Percentiles rank a stretch among this genome's conserved stretches.
Evolutionary conservation across 1,140 invertebrate species (phyloP).

Genomic region (Chironomus striatipennis): DNA sequence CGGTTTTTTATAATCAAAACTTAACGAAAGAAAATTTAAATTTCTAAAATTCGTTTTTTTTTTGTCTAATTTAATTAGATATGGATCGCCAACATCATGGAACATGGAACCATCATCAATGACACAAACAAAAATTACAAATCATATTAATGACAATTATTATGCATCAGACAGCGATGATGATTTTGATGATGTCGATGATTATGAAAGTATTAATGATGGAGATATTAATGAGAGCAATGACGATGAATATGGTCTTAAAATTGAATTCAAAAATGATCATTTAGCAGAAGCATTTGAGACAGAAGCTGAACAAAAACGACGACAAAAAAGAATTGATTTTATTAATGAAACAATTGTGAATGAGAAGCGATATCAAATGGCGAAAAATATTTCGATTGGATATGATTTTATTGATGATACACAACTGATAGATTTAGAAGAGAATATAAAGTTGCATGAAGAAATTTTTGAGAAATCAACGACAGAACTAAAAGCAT

Average conservation of each 20-base stretch:
- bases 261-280: slow-evolving; percentile 71
- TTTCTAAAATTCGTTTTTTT: too few species aligned
- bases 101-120: slow-evolving; percentile 28
- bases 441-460: slow-evolving; percentile 15
- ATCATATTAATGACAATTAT: slow-evolving; percentile 33
- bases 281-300: slow-evolving; percentile 80
- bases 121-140: neutral
- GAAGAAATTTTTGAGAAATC: slow-evolving; percentile 33
- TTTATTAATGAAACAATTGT: slow-evolving; percentile 40
- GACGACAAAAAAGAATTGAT: slow-evolving; percentile 38
- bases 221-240: slow-evolving; percentile 30
- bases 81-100: slow-evolving; percentile 46
- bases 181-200: slow-evolving; percentile 30
- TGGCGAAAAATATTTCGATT: slow-evolving; percentile 36
- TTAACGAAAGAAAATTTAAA: too few species aligned
- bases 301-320: slow-evolving; percentile 39
- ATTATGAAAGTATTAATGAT: slow-evolving; percentile 29
- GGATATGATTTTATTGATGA: slow-evolving; percentile 31
- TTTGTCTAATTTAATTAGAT: slow-evolving; percentile 28
- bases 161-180: slow-evolving; percentile 28
- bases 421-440: slow-evolving; percentile 24
- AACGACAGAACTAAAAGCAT: slow-evolving; percentile 34
- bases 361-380: slow-evolving; percentile 37
- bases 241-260: slow-evolving; percentile 45
- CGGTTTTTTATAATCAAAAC: too few species aligned